Evolutionary conservation across 1,140 invertebrate species (phyloP), one percentile per base, ranked within the genome.

Genomic region (Plectrocnemia conspersa): DNA sequence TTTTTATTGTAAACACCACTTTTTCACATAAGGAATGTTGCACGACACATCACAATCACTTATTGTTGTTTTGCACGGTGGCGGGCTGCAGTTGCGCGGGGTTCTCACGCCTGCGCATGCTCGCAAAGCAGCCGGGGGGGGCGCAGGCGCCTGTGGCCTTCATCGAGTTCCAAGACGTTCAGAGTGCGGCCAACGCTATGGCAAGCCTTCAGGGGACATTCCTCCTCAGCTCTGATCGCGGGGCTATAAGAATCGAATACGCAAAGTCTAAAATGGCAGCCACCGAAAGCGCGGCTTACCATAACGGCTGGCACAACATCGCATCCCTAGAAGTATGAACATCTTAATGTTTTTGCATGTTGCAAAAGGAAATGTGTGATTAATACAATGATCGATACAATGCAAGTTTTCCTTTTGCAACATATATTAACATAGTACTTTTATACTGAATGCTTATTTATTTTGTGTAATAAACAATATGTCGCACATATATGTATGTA

Each of bases 201-300:
- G 82, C 84, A 64, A 82, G 88, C 64, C 84, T 98, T 62, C 93
- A 97, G 76, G 94, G 93, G 69, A 90, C 90, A 70, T 89, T 93
- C 73, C 84, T 97, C 61, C 82, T 93, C 68, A 93, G 91, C 71
- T 96, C 92, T 56, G 94, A 97, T 71, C 83, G 89, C 63, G 92
- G 92, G 66, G 91, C 93, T 68, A 95, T 98, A 73, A 86, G 93
- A 74, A 95, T 97, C 74, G 95, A 98, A 82, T 97, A 93, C 81
- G 94, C 94, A 72, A 93, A 94, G 80, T 93, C 89, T 77, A 96
- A 96, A 84, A 97, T 97, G 93, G 82, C 79, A 66, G 56, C 67
- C 61, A 82, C 81, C 57, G 89, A 91, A 79, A 83, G 85, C 77
- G 79, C 57, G 24, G 54, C 60, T 58, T 59, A 56, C 56, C 74